Evolutionary conservation across 2,888 invertebrate genomes (phyloP).

Genomic region (Tachina lurida): DNA sequence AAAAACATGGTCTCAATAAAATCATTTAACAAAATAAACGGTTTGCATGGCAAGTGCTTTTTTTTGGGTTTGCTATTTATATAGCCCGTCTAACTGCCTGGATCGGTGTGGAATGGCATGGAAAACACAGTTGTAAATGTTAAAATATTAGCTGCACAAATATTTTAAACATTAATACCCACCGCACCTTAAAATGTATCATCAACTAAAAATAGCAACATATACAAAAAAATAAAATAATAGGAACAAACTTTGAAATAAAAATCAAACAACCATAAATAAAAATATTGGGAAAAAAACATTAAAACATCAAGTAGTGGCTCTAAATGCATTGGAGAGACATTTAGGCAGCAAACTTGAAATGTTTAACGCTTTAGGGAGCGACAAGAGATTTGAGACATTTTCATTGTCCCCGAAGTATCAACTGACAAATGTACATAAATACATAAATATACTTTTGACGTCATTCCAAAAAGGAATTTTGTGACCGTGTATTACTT

Average conservation of each 20-base stretch:
- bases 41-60: not conserved
- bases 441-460: too few species aligned
- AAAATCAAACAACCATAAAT: constrained; percentile 58
- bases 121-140: constrained; percentile 68
- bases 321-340: constrained; percentile 21
- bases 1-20: constrained; percentile 31
- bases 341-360: constrained; percentile 26
- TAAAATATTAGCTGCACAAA: constrained; percentile 66
- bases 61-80: not conserved
- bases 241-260: constrained; percentile 26
- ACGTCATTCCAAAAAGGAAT: too few species aligned
- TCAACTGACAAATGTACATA: too few species aligned
- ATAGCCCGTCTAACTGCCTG: not conserved
- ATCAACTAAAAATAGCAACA: constrained; percentile 54
- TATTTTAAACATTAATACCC: constrained; percentile 54
- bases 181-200: constrained; percentile 71
- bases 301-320: constrained; percentile 39
- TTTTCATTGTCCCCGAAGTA: too few species aligned
- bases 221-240: constrained; percentile 4
- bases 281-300: constrained; percentile 54
- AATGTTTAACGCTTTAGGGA: constrained; percentile 21
- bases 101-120: constrained; percentile 24
- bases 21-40: constrained; percentile 40
- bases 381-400: not conserved
- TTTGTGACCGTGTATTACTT: too few species aligned